Evolutionary conservation across 2,113 vertebrate genomes (phyloP).

Genomic region (Pavo muticus): DNA sequence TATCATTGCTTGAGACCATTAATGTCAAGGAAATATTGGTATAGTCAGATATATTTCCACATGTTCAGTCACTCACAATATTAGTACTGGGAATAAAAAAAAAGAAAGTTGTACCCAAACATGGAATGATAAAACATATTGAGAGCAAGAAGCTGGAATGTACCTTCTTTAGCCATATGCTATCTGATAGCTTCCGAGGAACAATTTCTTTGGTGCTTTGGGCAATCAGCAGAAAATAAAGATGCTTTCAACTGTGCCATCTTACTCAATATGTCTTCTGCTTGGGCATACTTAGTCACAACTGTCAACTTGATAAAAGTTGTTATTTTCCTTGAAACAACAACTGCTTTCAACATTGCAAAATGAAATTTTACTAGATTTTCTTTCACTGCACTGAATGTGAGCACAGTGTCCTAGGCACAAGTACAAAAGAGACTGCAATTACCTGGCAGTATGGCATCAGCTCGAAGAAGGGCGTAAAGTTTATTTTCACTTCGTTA

Average conservation of each 20-base stretch:
- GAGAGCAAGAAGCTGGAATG: fast-evolving
- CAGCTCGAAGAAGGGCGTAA: neutral
- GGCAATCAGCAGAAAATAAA: neutral
- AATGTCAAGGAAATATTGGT: neutral
- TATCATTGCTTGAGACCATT: neutral
- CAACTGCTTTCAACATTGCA: neutral
- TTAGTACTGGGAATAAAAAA: neutral
- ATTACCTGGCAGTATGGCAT: neutral
- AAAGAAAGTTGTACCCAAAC: neutral
- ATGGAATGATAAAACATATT: fast-evolving
- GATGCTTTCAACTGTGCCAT: fast-evolving
- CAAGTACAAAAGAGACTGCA: neutral
- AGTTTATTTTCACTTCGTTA: neutral
- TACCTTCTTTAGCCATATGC: neutral
- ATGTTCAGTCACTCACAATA: neutral
- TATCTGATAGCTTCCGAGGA: neutral
- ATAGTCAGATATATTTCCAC: neutral
- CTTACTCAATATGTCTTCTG: neutral
- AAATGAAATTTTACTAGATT: neutral
- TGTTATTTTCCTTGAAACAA: neutral
- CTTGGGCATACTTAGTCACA: neutral
- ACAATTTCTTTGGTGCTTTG: neutral
- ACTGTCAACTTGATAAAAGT: neutral
- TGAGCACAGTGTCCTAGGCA: neutral
- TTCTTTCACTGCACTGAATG: neutral